Base-by-base conservation (phyloP, 2,797 vertebrate species). In the Erpetoichthys calabaricus region DNA sequence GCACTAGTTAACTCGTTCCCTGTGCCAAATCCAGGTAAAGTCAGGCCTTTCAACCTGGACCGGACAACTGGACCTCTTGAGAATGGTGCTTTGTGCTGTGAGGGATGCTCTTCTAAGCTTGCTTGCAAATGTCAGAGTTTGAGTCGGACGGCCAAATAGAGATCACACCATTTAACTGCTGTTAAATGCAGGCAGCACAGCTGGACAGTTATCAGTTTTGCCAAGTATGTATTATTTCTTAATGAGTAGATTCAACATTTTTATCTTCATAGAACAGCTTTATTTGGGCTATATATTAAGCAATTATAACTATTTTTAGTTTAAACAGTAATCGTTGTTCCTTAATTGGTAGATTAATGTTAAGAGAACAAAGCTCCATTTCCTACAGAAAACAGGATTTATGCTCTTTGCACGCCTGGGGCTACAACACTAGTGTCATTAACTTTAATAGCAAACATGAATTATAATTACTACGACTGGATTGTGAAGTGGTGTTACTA, bases 241-340 rank as follows among this genome's bases (percentile, higher is more conserved):
- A 9, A 47, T 47, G 46, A 65, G 44, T 60, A 68, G 71, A 68
- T 66, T 73, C 51, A 59, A 42, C 60, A 60, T 64, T 73, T 76
- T 83, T 83, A 83, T 83, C 78, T 76, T 49, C 67, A 60, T 70
- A 63, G 68, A 65, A 68, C 73, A 78, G 71, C 64, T 70, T 69
- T 73, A 77, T 68, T 70, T 67, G 64, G 63, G 62, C 70, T 68
- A 63, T 70, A 77, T 78, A 73, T 81, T 75, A 78, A 67, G 75
- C 75, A 79, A 81, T 82, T 73, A 77, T 74, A 66, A 65, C 65
- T 53, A 68, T 75, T 82, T 71, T 74, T 70, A 73, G 70, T 79
- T 73, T 69, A 75, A 80, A 80, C 71, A 66, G 76, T 75, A 78
- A 77, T 81, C 70, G 72, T 78, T 70, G 74, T 78, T 80, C 47